Evolutionary conservation across 2,113 vertebrate genomes (phyloP).

Genomic region (Grantiella picta): DNA sequence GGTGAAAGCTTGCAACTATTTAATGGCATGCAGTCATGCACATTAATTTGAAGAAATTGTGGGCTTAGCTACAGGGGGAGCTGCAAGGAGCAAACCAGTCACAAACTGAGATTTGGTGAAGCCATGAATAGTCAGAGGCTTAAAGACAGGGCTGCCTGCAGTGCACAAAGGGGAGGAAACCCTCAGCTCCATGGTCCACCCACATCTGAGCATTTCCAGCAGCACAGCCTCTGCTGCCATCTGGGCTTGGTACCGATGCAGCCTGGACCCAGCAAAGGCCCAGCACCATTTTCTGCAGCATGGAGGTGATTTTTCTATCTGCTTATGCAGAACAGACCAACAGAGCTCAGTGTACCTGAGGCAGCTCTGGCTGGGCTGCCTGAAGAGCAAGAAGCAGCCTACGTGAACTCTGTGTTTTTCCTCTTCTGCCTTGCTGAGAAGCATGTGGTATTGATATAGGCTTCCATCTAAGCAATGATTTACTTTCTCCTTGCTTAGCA

Average conservation of each 20-base stretch:
- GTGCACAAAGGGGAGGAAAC: not conserved
- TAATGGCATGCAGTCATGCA: not conserved
- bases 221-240: not conserved
- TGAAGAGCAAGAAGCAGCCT: not conserved
- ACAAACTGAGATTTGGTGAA: not conserved
- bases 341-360: not conserved
- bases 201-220: not conserved
- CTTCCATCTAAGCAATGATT: constrained; percentile 22
- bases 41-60: not conserved
- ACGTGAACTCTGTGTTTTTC: not conserved
- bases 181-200: not conserved
- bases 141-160: not conserved
- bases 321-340: not conserved
- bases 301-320: rapidly evolving
- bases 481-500: constrained; percentile 14
- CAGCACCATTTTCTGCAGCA: not conserved
- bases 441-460: not conserved
- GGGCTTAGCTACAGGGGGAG: not conserved
- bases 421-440: not conserved
- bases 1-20: not conserved
- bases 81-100: not conserved
- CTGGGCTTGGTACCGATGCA: not conserved
- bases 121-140: not conserved
- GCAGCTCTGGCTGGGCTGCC: not conserved
- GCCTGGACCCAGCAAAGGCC: not conserved